A percentile compares a stretch with the other conserved stretches of the same genome.
Conservation (phyloP, 2,113 vertebrate genomes). For the Ailurus styani region DNA sequence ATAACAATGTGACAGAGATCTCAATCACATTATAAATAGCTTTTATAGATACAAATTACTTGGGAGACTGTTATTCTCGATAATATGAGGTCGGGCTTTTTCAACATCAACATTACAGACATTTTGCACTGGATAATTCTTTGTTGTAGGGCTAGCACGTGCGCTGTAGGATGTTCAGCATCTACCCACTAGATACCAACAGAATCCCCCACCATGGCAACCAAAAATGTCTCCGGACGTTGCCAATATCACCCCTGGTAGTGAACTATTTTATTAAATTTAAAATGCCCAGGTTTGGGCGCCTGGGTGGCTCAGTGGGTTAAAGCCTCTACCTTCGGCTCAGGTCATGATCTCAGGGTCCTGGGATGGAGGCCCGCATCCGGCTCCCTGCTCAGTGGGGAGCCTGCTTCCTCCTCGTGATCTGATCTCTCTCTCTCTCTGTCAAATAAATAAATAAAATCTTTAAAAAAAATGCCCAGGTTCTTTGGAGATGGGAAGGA, state of each 20-base stretch:
- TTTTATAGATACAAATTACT: not conserved
- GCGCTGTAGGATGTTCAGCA: not conserved
- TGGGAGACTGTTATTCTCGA: conserved; percentile 6
- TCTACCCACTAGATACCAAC: not conserved
- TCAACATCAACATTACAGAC: not conserved
- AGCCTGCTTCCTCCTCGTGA: too few species aligned
- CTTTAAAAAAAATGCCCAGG: not conserved
- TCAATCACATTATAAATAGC: not conserved
- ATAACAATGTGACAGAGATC: not conserved
- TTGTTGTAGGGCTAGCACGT: not conserved
- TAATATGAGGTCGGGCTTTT: not conserved
- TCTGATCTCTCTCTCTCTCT: too few species aligned
- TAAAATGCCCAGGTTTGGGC: too few species aligned
- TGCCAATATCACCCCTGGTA: conserved; percentile 6
- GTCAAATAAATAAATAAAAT: too few species aligned
- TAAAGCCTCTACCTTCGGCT: too few species aligned
- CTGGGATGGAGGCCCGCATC: too few species aligned
- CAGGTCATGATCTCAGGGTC: too few species aligned
- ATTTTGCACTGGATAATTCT: not conserved
- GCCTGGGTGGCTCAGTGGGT: too few species aligned
- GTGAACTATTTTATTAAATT: not conserved
- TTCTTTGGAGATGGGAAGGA: not conserved
- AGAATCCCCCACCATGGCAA: not conserved
- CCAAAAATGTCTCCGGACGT: not conserved
- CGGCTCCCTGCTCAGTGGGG: too few species aligned